Evolutionary conservation across 2,113 vertebrate species (phyloP).

Genomic region (Aspiorhynchus laticeps): DNA sequence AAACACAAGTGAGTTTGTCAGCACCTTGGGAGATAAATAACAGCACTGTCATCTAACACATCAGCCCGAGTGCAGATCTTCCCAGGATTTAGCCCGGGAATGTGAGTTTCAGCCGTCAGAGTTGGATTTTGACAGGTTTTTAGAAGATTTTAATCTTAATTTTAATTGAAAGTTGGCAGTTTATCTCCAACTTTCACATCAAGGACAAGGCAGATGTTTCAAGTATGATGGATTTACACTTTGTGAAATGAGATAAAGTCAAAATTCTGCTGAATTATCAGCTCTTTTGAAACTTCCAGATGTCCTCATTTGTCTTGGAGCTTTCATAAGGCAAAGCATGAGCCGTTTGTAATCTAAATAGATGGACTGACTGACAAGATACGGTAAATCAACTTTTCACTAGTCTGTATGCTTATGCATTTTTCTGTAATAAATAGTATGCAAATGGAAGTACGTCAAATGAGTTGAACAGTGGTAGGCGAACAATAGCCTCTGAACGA

Average conservation of each 20-base stretch:
- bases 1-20: slow-evolving; percentile 39
- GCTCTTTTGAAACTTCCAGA: slow-evolving; percentile 23
- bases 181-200: slow-evolving; percentile 4
- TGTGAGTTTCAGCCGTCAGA: slow-evolving; percentile 5
- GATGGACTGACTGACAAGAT: slow-evolving; percentile 26
- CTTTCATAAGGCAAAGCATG: background rate
- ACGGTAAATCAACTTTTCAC: background rate
- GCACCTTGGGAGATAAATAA: slow-evolving; percentile 40
- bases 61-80: slow-evolving; percentile 19
- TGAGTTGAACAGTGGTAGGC: background rate
- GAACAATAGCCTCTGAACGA: background rate
- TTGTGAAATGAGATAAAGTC: slow-evolving; percentile 31
- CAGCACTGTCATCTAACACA: slow-evolving; percentile 8
- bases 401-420: background rate
- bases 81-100: background rate
- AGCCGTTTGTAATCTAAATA: slow-evolving; percentile 17
- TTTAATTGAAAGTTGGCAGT: slow-evolving; percentile 24
- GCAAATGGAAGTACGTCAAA: background rate
- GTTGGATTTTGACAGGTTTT: background rate
- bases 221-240: slow-evolving; percentile 13
- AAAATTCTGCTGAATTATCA: slow-evolving; percentile 26
- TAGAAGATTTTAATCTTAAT: slow-evolving; percentile 36
- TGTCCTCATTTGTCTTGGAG: slow-evolving; percentile 16
- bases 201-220: slow-evolving; percentile 20
- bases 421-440: background rate